phyloP scores from a whole-genome alignment of 2,888 invertebrate genomes.

The Geophilus truncorum region DNA sequence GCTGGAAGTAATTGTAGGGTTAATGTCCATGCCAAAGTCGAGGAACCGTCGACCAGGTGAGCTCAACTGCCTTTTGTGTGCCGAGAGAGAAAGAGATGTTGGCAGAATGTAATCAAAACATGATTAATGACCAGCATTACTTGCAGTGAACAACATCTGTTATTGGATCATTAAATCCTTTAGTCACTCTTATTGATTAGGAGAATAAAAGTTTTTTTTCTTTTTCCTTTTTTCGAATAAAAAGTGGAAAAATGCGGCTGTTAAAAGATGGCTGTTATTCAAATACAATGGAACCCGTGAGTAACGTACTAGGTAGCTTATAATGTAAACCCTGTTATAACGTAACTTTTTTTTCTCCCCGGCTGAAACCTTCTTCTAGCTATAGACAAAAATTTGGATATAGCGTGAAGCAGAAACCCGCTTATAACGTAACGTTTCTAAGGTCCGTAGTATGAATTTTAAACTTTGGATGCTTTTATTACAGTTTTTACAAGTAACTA shows the following conservation, averaged over 20 bases:
- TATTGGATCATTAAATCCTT: slow-evolving; percentile 35
- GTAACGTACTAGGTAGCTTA: too few relatives aligned
- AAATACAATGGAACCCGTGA: too few relatives aligned
- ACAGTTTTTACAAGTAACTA: too few relatives aligned
- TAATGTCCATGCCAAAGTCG: slow-evolving; percentile 16
- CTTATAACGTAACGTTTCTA: too few relatives aligned
- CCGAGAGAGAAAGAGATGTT: background rate
- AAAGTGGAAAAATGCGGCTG: background rate
- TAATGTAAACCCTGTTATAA: too few relatives aligned
- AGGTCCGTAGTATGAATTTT: too few relatives aligned
- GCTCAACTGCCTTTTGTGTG: slow-evolving; percentile 29
- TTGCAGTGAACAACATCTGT: slow-evolving; percentile 33
- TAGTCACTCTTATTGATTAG: slow-evolving; percentile 33
- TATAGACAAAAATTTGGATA: too few relatives aligned
- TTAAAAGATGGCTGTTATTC: background rate
- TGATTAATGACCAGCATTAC: slow-evolving; percentile 32
- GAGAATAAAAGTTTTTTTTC: background rate
- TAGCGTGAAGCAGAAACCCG: too few relatives aligned
- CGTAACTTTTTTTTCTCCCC: too few relatives aligned
- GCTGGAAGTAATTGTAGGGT: slow-evolving; percentile 16
- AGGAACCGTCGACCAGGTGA: slow-evolving; percentile 31
- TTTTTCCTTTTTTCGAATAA: background rate
- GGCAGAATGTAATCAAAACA: slow-evolving; percentile 35
- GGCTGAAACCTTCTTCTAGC: too few relatives aligned
- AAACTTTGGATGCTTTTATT: too few relatives aligned